Evolutionary conservation across 2,797 vertebrate species (phyloP).

Genomic region (Mergus octosetaceus): DNA sequence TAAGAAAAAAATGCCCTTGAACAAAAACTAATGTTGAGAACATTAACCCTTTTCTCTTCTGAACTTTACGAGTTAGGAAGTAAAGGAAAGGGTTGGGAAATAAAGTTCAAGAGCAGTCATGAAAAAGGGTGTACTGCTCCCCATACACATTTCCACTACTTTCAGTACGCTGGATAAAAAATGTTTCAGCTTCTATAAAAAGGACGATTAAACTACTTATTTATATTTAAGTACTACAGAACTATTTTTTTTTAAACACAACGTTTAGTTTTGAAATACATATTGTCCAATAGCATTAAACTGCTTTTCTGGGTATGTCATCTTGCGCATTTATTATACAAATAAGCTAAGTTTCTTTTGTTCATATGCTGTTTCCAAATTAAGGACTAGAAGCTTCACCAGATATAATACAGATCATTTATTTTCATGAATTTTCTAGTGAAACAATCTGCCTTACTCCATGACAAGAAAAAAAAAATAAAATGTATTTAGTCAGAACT

Average conservation of each 20-base stretch:
- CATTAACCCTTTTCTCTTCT: neutral
- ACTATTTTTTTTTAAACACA: neutral
- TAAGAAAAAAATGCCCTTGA: neutral
- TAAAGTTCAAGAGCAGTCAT: neutral
- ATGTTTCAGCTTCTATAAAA: neutral
- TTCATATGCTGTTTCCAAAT: neutral
- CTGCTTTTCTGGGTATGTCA: neutral
- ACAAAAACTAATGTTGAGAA: neutral
- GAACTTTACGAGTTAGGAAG: neutral
- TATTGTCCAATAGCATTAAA: neutral
- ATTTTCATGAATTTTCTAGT: neutral
- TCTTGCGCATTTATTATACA: neutral
- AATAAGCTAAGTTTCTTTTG: neutral
- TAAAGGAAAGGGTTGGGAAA: neutral
- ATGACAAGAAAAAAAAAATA: neutral
- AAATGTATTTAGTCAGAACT: neutral
- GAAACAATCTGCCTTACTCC: neutral
- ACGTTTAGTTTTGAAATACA: neutral
- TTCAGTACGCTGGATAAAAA: neutral
- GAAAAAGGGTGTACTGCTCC: neutral
- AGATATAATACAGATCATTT: neutral
- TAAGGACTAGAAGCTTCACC: neutral
- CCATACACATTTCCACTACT: neutral
- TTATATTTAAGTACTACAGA: neutral
- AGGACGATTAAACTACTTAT: neutral